phyloP scores from a whole-genome alignment of 1,140 invertebrate genomes.

The Drosophila busckii region DNA sequence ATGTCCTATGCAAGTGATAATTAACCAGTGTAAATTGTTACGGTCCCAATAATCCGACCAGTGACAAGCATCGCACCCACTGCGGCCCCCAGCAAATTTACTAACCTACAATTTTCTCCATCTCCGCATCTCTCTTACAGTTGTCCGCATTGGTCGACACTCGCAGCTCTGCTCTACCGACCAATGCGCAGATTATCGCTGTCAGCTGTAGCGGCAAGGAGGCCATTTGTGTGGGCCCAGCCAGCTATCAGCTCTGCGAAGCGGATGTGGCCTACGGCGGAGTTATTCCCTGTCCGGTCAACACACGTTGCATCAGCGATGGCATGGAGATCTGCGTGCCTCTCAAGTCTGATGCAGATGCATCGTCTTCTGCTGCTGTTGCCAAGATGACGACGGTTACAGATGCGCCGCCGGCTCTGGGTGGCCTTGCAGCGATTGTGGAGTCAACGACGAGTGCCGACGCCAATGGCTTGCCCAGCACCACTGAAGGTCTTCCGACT shows the following conservation, averaged over 20 bases:
- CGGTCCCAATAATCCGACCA: conserved; percentile 16
- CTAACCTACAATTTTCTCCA: conserved; percentile 19
- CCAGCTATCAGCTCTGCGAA: conserved; percentile 49
- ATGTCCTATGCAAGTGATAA: conserved; percentile 65
- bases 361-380: conserved; percentile 34
- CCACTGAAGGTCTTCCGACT: conserved; percentile 10
- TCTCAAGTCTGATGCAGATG: conserved; percentile 34
- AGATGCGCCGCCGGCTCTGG: conserved; percentile 34
- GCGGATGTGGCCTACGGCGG: conserved; percentile 34
- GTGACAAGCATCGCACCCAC: conserved; percentile 41
- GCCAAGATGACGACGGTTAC: conserved; percentile 51
- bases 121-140: conserved; percentile 17
- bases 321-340: conserved; percentile 63
- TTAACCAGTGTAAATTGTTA: conserved; percentile 42
- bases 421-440: conserved; percentile 35
- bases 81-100: conserved; percentile 1
- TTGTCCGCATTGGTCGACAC: conserved; percentile 39
- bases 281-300: conserved; percentile 31
- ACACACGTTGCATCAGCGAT: conserved; percentile 64
- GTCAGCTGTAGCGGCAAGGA: conserved; percentile 53
- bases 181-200: conserved; percentile 35
- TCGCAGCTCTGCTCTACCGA: conserved; percentile 23
- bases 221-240: conserved; percentile 58
- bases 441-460: conserved; percentile 12
- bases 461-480: not conserved